Evolutionary conservation across 1,140 invertebrate genomes (phyloP).

Genomic region (Nomia melanderi): DNA sequence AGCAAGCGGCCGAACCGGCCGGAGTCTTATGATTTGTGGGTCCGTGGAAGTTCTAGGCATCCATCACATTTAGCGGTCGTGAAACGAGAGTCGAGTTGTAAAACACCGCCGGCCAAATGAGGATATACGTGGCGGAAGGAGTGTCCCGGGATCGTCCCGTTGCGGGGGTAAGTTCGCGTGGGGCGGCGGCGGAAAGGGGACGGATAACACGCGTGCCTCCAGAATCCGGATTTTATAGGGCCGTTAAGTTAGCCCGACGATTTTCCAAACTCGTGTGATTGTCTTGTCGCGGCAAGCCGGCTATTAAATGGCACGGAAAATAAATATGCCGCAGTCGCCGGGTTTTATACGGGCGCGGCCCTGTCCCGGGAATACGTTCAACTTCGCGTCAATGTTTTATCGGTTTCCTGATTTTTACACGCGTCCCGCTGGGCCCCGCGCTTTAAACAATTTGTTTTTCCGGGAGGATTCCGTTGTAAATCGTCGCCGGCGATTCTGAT

Average conservation of each 20-base stretch:
- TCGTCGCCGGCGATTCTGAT: background rate
- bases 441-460: background rate
- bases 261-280: constrained; percentile 65
- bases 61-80: constrained; percentile 69
- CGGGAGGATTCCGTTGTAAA: background rate
- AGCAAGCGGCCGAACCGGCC: no score
- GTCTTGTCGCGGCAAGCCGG: constrained; percentile 59
- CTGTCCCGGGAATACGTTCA: constrained; percentile 17
- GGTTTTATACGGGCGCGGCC: constrained; percentile 23
- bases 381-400: constrained; percentile 37
- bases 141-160: constrained; percentile 61
- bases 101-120: constrained; percentile 70
- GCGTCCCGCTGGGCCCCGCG: background rate
- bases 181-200: constrained; percentile 14
- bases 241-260: constrained; percentile 66
- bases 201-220: background rate
- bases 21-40: constrained; percentile 66
- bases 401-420: background rate
- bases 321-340: constrained; percentile 55
- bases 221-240: constrained; percentile 61
- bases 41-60: constrained; percentile 58
- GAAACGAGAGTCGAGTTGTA: constrained; percentile 72
- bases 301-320: constrained; percentile 60
- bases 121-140: constrained; percentile 71
- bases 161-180: constrained; percentile 40